Base-by-base conservation (phyloP, 2,888 invertebrate genomes). In the Maniola hyperantus region DNA sequence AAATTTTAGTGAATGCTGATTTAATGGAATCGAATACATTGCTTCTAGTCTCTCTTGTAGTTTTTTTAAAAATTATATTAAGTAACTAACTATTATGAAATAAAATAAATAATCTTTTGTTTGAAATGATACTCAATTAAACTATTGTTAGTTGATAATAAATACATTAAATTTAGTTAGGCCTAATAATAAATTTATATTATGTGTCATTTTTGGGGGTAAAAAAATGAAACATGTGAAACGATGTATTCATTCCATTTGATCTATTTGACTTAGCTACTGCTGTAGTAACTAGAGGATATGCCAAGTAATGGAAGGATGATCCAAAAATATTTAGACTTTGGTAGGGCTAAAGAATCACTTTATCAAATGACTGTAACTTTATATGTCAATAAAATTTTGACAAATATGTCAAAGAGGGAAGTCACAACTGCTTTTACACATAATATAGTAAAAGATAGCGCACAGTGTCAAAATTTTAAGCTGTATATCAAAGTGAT, bases 21-120 rank as follows among this genome's bases (percentile, higher is more conserved):
- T 51, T 39, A 39, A 50, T 62, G 62, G 62, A 54, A 62, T 62
- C 15, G 62, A 62, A 62, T 62, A 62, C 62, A 62, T 62, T 62
- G 53, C 39, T 53, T 62, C 62, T 36, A 53, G 50, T 53, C 42
- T 51, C 6, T 46, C 46, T 26, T 36, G 18, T 15, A 39, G 10
- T 39, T 60, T 60, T n/a, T 61, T 50, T 39, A 36, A 39, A 61
- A 61, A 33, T 44, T 48, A 59, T 34, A 44, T 46, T 58, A 18
- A 50, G 5, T 48, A 46, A 44, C 34, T 58, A 18, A 50, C 11
- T 48, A 46, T 15, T 20, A 10, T 20, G 15, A 55, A 6, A 42
- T 39, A 11, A 34, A 54, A 34, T 15, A 36, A 36, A 54, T 36
- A 55, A n/a, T 36, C 10, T 39, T 20, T 39, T 39, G 18, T 42